A percentile compares a stretch with the other conserved stretches of the same genome.
phyloP scores from a whole-genome alignment of 2,888 invertebrate species.

The Brachyptera risi region DNA sequence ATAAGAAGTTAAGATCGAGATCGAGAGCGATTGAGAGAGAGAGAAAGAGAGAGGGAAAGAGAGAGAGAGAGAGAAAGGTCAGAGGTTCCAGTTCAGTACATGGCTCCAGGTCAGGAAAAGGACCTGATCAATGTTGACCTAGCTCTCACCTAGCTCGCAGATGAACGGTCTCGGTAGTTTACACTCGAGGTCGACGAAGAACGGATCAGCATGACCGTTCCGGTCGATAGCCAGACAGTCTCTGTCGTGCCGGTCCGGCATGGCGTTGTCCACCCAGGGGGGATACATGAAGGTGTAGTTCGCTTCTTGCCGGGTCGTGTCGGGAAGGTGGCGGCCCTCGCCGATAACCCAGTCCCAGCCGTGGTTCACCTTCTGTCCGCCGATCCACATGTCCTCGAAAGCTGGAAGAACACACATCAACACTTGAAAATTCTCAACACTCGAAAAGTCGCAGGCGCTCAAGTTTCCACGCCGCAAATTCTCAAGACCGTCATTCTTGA shows the following conservation, averaged over 20 bases:
- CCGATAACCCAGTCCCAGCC: conserved; percentile 30
- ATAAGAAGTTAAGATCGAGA: too few species aligned
- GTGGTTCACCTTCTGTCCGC: conserved; percentile 35
- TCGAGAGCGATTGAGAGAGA: too few species aligned
- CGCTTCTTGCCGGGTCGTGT: conserved; percentile 2
- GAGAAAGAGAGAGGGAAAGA: too few species aligned
- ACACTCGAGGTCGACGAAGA: conserved; percentile 54
- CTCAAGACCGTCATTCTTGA: background rate
- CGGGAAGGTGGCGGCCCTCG: conserved; percentile 9
- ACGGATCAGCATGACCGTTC: conserved; percentile 49
- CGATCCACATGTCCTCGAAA: conserved; percentile 38
- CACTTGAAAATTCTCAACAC: too few species aligned
- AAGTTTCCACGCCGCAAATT: too few species aligned
- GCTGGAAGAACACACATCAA: conserved; percentile 26
- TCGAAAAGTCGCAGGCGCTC: background rate
- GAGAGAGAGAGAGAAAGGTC: too few species aligned
- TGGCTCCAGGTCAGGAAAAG: background rate
- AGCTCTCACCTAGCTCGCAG: conserved; percentile 47
- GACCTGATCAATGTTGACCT: background rate
- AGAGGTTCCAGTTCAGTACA: too few species aligned
- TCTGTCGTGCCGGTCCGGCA: conserved; percentile 35
- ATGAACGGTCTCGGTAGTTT: conserved; percentile 49
- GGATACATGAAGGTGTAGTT: conserved; percentile 23
- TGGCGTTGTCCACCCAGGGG: conserved; percentile 13
- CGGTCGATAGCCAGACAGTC: conserved; percentile 51